Percentiles rank a stretch among this genome's conserved stretches.
phyloP scores from a whole-genome alignment of 2,888 invertebrate species.

The Agrenia bidenticulata region DNA sequence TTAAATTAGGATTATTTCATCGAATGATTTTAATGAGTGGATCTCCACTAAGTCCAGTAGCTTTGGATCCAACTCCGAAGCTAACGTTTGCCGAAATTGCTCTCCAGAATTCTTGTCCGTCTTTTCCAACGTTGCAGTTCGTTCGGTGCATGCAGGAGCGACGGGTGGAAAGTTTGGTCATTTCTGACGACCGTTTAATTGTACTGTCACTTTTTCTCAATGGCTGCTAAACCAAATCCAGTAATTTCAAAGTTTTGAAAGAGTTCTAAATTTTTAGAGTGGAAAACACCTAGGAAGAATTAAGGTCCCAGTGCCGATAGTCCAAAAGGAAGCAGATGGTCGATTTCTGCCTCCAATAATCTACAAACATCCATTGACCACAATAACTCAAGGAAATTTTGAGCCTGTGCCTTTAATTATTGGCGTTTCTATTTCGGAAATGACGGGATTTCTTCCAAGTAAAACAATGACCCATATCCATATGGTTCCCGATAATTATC shows the following conservation, averaged over 20 bases:
- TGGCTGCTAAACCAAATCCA: too few relatives aligned
- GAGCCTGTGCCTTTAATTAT: conserved; percentile 45
- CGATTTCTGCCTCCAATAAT: conserved; percentile 48
- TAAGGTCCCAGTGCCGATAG: conserved; percentile 37
- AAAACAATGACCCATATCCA: conserved; percentile 6
- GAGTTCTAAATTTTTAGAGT: conserved; percentile 26
- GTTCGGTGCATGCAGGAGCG: conserved; percentile 46
- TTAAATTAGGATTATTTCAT: conserved; percentile 39
- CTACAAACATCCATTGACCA: conserved; percentile 25
- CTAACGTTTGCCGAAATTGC: conserved; percentile 46
- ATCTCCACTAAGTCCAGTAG: conserved; percentile 38
- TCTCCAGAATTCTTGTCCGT: conserved; percentile 42
- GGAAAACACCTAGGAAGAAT: conserved; percentile 41
- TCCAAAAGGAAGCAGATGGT: conserved; percentile 42
- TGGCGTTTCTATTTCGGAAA: conserved; percentile 43
- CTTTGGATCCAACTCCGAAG: conserved; percentile 42
- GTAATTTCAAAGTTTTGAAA: too few relatives aligned
- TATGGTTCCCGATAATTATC: neutral
- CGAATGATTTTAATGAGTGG: conserved; percentile 48
- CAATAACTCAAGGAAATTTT: conserved; percentile 37
- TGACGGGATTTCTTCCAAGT: conserved; percentile 48
- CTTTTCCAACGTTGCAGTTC: conserved; percentile 44
- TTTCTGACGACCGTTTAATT: conserved; percentile 37
- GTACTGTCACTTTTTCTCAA: conserved; percentile 27
- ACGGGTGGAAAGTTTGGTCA: conserved; percentile 26